Conservation (phyloP, 2,113 vertebrate genomes). For the Xiphophorus hellerii region DNA sequence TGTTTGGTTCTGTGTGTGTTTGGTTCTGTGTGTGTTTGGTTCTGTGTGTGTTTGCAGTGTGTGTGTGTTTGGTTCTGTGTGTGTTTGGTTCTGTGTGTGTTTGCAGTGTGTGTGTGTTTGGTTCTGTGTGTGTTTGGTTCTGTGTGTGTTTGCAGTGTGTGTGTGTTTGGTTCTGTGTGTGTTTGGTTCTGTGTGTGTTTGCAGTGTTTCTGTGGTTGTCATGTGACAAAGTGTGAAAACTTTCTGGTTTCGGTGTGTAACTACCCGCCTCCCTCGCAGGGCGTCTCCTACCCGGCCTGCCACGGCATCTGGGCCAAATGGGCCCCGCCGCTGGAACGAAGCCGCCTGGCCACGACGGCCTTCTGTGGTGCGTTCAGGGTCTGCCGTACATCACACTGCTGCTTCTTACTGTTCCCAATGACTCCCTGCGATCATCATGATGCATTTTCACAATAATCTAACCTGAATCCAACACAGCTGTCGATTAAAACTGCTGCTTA, state of each 20-base stretch:
- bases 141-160: too few species aligned
- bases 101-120: too few species aligned
- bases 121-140: too few species aligned
- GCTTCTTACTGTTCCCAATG: background rate
- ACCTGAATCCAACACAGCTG: background rate
- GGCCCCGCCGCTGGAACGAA: conserved; percentile 87
- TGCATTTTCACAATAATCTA: background rate
- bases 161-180: too few species aligned
- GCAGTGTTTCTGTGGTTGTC: background rate
- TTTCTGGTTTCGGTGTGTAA: background rate
- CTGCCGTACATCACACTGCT: too few species aligned
- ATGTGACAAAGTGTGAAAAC: background rate
- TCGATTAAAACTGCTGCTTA: background rate
- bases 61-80: too few species aligned
- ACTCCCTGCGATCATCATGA: background rate
- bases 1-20: too few species aligned
- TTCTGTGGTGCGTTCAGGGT: conserved; percentile 82
- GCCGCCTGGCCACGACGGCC: conserved; percentile 86
- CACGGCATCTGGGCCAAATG: conserved; percentile 93
- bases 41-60: too few species aligned
- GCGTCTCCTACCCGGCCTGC: conserved; percentile 92
- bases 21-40: too few species aligned
- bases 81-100: too few species aligned
- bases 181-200: too few species aligned
- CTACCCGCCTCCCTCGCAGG: conserved; percentile 68